Base-by-base conservation (phyloP, 2,113 vertebrate genomes). In the Neopipo cinnamomea region DNA sequence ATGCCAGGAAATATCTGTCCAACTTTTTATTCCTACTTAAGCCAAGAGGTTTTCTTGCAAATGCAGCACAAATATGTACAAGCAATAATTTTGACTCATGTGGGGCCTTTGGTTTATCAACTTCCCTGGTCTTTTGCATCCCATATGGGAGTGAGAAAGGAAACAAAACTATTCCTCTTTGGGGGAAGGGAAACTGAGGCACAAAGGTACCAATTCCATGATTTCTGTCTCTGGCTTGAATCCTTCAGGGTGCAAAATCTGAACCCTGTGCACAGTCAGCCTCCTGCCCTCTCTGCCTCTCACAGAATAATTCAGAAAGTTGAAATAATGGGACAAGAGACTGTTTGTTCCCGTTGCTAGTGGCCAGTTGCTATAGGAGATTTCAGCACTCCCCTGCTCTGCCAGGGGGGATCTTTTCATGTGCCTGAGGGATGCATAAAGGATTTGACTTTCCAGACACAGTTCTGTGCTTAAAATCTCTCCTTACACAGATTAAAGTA, bases 401-500 rank as follows among this genome's bases (percentile, higher is more conserved):
- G 79, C 76, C 8, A 27, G 76, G 84, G 71, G 70, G 47, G 31
- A 90, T 71, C 79, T 87, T 93, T 91, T 90, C 47, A 22, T 44
- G 47, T 74, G 83, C 83, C 83, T 71, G 35, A 84, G 91, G 81
- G 92, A 80, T 74, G 49, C 33, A 65, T 94, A 72, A 93, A 91
- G 52, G 85, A 86, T 90, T 93, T 83, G 82, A 77, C 76, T 95
- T 95, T 66, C 67, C 93, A 93, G 85, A 44, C 63, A 55, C 12
- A n/a, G 59, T 84, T 93, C 90, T 88, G 63, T 55, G 35, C 75
- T 93, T 74, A 90, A 91, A 95, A 84, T 73, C 86, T 63, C 85
- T 67, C 85, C 56, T 95, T 67, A 67, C 93, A 58, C 85, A 88
- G 82, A 95, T 96, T 95, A 95, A 91, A 96, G 82, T 44, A 24